phyloP scores from a whole-genome alignment of 2,113 vertebrate genomes.

The Genyomyrus donnyi region DNA sequence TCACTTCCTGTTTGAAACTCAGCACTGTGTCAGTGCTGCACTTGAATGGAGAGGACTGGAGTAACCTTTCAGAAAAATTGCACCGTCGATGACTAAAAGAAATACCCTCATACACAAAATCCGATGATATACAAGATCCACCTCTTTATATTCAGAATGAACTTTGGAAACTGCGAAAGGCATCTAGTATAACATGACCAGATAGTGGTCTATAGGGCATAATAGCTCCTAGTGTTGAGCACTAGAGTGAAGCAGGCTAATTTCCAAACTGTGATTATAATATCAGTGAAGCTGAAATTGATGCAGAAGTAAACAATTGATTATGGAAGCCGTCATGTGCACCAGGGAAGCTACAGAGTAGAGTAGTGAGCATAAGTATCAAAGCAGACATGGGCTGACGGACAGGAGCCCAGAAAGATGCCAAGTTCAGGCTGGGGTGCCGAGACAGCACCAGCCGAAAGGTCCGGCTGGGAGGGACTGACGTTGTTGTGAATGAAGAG shows the following conservation, averaged over 20 bases:
- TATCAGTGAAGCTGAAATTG: background rate
- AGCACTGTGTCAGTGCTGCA: background rate
- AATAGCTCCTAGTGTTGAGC: background rate
- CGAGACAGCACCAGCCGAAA: background rate
- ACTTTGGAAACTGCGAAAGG: background rate
- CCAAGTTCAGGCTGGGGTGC: background rate
- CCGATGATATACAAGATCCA: background rate
- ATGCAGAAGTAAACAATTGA: background rate
- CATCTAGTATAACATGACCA: background rate
- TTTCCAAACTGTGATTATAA: background rate
- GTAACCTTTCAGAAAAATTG: background rate
- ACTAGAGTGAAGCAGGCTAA: background rate
- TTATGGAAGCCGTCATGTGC: background rate
- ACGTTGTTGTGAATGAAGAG: constrained; percentile 70
- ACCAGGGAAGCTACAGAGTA: background rate
- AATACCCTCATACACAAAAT: background rate
- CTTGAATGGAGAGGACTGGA: background rate
- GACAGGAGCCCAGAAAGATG: background rate
- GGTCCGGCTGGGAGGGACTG: constrained; percentile 12
- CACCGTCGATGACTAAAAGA: background rate
- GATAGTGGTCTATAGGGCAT: background rate
- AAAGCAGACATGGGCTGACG: background rate
- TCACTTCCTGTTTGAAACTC: background rate
- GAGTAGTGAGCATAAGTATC: background rate
- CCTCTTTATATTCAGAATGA: background rate